Evolutionary conservation across 2,113 vertebrate genomes (phyloP).

Genomic region (Hoplias malabaricus): DNA sequence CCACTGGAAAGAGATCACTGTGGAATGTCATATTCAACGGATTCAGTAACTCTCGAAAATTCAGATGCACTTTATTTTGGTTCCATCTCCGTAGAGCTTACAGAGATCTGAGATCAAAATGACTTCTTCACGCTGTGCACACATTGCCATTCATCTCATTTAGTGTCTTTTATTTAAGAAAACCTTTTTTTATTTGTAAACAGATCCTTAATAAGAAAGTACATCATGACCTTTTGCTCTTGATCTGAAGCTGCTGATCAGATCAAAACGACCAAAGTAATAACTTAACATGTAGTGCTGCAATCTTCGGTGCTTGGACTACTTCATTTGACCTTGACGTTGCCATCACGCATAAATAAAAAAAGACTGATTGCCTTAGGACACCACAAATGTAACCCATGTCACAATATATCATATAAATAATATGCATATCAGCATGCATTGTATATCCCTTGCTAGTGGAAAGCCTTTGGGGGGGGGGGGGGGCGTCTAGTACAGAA

Average conservation of each 20-base stretch:
- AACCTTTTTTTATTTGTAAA: slow-evolving; percentile 2
- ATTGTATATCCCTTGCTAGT: slow-evolving; percentile 69
- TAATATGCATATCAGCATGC: slow-evolving; percentile 78
- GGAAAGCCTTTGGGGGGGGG: slow-evolving; percentile 59
- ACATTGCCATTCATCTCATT: slow-evolving; percentile 57
- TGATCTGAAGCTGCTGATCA: not conserved
- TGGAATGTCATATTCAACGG: not conserved
- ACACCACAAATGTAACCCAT: slow-evolving; percentile 70
- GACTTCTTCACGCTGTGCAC: not conserved
- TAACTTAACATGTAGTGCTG: slow-evolving; percentile 17
- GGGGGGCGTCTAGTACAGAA: too few relatives aligned
- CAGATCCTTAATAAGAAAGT: not conserved
- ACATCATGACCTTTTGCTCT: not conserved
- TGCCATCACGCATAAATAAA: slow-evolving; percentile 33
- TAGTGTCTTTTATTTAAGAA: slow-evolving; percentile 52
- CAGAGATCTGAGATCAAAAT: not conserved
- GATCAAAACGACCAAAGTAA: not conserved
- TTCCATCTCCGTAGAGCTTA: not conserved
- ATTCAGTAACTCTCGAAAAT: not conserved
- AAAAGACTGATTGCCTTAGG: slow-evolving; percentile 57
- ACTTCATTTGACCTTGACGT: slow-evolving; percentile 10
- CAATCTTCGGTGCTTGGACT: not conserved
- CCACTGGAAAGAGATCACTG: not conserved
- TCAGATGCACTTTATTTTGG: not conserved
- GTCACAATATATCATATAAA: slow-evolving; percentile 68